phyloP scores from a whole-genome alignment of 2,113 vertebrate species.

The Columba livia region DNA sequence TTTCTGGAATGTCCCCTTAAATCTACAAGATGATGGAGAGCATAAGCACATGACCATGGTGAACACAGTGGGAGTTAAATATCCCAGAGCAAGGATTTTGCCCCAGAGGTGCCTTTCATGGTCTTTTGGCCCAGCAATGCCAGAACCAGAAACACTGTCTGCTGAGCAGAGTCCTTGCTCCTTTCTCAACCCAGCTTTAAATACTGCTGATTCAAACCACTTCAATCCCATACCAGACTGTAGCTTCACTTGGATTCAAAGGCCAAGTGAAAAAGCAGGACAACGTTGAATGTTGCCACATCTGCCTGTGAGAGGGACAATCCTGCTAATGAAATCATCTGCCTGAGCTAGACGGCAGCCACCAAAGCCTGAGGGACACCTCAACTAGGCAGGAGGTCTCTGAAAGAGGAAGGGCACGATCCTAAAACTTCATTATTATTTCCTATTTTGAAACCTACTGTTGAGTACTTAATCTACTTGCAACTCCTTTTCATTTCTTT shows the following conservation, averaged over 20 bases:
- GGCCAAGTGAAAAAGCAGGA: not conserved
- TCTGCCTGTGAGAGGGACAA: not conserved
- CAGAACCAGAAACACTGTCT: not conserved
- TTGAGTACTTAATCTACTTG: not conserved
- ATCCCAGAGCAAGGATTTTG: not conserved
- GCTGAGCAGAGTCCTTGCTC: not conserved
- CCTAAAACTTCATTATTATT: not conserved
- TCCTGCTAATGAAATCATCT: not conserved
- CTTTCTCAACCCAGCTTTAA: not conserved
- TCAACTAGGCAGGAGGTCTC: not conserved
- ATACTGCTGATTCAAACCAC: not conserved
- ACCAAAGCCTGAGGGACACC: not conserved
- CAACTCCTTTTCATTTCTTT: not conserved
- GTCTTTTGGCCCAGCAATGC: accelerated
- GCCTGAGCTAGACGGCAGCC: not conserved
- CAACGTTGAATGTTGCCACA: not conserved
- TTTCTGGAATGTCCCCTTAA: not conserved
- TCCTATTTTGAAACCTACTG: not conserved
- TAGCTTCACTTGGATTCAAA: not conserved
- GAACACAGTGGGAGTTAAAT: not conserved
- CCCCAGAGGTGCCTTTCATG: not conserved
- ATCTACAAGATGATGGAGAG: not conserved
- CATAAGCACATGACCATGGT: not conserved
- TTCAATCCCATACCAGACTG: not conserved
- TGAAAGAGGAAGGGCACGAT: not conserved